phyloP scores from a whole-genome alignment of 2,888 invertebrate genomes.

The Xestia ashworthii region DNA sequence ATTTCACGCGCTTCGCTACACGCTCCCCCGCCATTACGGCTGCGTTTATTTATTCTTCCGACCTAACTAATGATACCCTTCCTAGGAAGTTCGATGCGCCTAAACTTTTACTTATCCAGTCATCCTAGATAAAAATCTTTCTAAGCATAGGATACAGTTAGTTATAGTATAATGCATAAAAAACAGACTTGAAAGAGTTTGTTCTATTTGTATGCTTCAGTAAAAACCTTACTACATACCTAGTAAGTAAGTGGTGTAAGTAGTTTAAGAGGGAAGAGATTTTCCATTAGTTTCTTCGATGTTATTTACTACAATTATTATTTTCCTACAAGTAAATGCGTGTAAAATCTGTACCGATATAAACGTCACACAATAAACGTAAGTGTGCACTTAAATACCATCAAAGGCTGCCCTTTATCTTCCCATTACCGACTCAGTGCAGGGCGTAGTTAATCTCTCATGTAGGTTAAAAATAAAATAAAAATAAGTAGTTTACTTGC shows the following conservation, averaged over 20 bases:
- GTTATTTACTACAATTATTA: background rate
- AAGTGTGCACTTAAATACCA: conserved; percentile 65
- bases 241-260: too few relatives aligned
- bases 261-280: background rate
- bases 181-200: background rate
- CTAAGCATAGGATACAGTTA: background rate
- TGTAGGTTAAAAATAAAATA: conserved; percentile 74
- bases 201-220: background rate
- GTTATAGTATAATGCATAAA: background rate
- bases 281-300: background rate
- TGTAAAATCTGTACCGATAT: conserved; percentile 36
- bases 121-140: background rate
- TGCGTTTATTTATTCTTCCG: conserved; percentile 58
- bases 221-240: background rate
- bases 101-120: conserved; percentile 30
- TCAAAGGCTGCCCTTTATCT: conserved; percentile 69
- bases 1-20: conserved; percentile 64
- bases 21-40: conserved; percentile 65
- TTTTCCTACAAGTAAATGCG: conserved; percentile 5
- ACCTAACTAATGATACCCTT: conserved; percentile 67
- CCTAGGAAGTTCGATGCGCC: conserved; percentile 38
- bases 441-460: conserved; percentile 69
- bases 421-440: conserved; percentile 63
- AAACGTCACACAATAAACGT: conserved; percentile 31
- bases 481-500: conserved; percentile 68